These are phyloP conservation scores for Acronicta alni DNA, from an alignment of 2,888 invertebrate genomes.

Conservation along the genomic window DNA sequence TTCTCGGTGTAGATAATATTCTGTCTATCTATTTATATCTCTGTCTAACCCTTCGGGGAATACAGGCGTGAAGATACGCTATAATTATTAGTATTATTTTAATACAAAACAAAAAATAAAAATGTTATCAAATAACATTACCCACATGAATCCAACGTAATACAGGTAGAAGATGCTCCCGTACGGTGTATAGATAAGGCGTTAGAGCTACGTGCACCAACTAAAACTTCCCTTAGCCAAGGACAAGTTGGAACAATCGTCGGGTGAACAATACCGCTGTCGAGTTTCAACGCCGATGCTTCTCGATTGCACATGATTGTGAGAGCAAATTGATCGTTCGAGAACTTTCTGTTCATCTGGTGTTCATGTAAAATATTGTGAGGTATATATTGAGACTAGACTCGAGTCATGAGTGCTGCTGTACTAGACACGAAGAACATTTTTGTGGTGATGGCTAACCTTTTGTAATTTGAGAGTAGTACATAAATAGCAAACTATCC, in stretches of 20 bases:
- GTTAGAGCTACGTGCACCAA: constrained; percentile 39
- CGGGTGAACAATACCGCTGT: constrained; percentile 48
- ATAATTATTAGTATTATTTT: no score
- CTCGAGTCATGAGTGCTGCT: no score
- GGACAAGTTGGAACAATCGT: constrained; percentile 47
- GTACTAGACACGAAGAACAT: no score
- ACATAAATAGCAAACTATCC: no score
- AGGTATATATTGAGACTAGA: no score
- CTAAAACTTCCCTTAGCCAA: constrained; percentile 47
- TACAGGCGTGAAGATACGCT: no score
- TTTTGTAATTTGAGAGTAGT: no score
- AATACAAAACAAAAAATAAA: no score
- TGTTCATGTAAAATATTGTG: constrained; percentile 18
- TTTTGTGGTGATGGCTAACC: no score
- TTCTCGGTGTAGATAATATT: no score
- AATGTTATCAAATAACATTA: not conserved
- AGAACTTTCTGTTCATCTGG: constrained; percentile 36
- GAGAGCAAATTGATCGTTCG: constrained; percentile 50
- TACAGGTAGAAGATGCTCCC: constrained; percentile 5
- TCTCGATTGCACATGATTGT: constrained; percentile 57
- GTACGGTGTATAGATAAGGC: constrained; percentile 23
- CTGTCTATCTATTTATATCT: no score
- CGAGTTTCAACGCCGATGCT: constrained; percentile 42
- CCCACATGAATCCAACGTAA: not conserved
- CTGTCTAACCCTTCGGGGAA: no score